phyloP scores from a whole-genome alignment of 2,113 vertebrate genomes.

The Actinemys pallida region DNA sequence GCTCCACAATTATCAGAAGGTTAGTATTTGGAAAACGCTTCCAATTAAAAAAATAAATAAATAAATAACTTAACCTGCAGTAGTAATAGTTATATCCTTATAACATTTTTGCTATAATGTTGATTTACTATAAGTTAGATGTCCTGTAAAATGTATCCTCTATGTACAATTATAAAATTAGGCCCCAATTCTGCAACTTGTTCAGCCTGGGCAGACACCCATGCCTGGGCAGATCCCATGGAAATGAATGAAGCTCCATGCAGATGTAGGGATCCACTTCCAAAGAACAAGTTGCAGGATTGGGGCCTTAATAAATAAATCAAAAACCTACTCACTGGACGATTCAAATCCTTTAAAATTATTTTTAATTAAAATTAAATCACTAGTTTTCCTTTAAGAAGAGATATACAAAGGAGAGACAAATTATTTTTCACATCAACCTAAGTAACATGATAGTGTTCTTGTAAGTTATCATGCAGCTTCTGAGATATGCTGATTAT shows the following conservation, averaged over 20 bases:
- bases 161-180: not conserved
- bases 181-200: not conserved
- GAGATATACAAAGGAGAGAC: not conserved
- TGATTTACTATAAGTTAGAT: not conserved
- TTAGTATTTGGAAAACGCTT: conserved; percentile 67
- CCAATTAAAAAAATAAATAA: not conserved
- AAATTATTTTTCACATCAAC: not conserved
- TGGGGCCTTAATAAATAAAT: not conserved
- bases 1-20: conserved; percentile 94
- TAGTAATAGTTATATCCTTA: not conserved
- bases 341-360: not conserved
- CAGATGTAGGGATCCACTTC: not conserved
- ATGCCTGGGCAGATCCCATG: not conserved
- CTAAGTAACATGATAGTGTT: not conserved
- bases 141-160: not conserved
- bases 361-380: not conserved
- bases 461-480: not conserved
- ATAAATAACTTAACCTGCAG: not conserved
- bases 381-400: not conserved
- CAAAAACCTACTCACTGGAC: not conserved
- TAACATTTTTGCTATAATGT: not conserved
- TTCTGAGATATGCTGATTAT: not conserved
- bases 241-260: not conserved
- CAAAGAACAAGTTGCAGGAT: not conserved
- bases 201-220: not conserved